A percentile compares a stretch with the other conserved stretches of the same genome.
These are phyloP conservation scores for Drosophila villosipedis DNA, from an alignment of 2,888 invertebrate genomes.

Conservation along the genomic window DNA sequence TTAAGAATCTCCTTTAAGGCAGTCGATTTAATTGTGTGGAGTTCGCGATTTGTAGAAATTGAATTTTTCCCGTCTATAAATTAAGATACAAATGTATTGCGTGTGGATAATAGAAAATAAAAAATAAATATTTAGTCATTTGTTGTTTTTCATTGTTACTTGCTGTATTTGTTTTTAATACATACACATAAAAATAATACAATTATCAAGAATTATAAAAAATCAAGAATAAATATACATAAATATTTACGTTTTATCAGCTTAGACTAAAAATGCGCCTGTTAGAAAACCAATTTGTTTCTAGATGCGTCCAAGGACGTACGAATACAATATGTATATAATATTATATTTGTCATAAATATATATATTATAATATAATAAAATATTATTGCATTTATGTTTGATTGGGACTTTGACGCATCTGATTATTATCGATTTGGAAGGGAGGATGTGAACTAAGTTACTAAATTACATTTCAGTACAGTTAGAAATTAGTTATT, in stretches of 20 bases:
- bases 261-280: constrained; percentile 41
- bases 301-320: constrained; percentile 18
- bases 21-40: constrained; percentile 30
- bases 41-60: constrained; percentile 42
- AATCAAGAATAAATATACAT: constrained; percentile 64
- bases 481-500: constrained; percentile 65
- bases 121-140: not conserved
- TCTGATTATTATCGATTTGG: constrained; percentile 21
- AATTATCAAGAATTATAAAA: constrained; percentile 54
- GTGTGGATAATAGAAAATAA: no score
- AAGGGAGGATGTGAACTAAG: constrained; percentile 36
- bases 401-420: constrained; percentile 24
- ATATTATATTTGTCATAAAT: constrained; percentile 22
- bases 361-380: constrained; percentile 2
- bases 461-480: constrained; percentile 57
- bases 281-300: constrained; percentile 32
- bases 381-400: constrained; percentile 14
- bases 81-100: not conserved
- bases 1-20: constrained; percentile 35
- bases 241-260: constrained; percentile 47
- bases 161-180: constrained; percentile 72
- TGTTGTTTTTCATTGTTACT: constrained; percentile 48
- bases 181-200: constrained; percentile 68
- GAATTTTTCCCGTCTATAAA: constrained; percentile 9
- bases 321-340: constrained; percentile 11